Evolutionary conservation across 1,140 invertebrate species (phyloP).

Genomic region (Bombus picipes): DNA sequence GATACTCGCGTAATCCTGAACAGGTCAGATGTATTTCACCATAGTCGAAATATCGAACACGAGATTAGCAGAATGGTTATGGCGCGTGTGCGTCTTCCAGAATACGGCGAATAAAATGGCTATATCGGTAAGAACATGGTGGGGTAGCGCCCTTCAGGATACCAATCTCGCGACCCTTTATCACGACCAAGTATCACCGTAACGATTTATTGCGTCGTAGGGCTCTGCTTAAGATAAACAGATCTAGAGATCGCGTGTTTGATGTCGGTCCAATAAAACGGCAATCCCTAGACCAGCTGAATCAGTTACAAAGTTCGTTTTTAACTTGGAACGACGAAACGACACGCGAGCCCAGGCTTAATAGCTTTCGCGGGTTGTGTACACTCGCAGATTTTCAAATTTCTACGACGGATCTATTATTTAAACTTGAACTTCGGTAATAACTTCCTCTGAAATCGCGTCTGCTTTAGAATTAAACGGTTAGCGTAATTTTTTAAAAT

Average conservation of each 20-base stretch:
- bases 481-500: no score
- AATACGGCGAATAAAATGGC: conserved; percentile 34
- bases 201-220: conserved; percentile 32
- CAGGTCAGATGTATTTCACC: conserved; percentile 29
- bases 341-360: conserved; percentile 9
- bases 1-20: not conserved
- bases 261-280: not conserved
- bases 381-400: not conserved
- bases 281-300: not conserved
- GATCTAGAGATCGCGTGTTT: conserved; percentile 27
- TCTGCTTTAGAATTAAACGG: no score
- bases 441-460: no score
- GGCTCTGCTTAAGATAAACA: conserved; percentile 23
- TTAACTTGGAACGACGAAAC: not conserved
- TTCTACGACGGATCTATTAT: not conserved
- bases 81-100: conserved; percentile 43
- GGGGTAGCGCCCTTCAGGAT: conserved; percentile 21
- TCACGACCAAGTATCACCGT: not conserved
- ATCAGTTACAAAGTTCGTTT: not conserved
- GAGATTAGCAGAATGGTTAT: conserved; percentile 62
- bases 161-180: conserved; percentile 50
- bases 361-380: not conserved
- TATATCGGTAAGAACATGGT: conserved; percentile 44
- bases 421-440: not conserved
- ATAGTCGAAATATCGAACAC: conserved; percentile 34